Conservation (phyloP, 2,113 vertebrate species). For the Nycticebus coucang region DNA sequence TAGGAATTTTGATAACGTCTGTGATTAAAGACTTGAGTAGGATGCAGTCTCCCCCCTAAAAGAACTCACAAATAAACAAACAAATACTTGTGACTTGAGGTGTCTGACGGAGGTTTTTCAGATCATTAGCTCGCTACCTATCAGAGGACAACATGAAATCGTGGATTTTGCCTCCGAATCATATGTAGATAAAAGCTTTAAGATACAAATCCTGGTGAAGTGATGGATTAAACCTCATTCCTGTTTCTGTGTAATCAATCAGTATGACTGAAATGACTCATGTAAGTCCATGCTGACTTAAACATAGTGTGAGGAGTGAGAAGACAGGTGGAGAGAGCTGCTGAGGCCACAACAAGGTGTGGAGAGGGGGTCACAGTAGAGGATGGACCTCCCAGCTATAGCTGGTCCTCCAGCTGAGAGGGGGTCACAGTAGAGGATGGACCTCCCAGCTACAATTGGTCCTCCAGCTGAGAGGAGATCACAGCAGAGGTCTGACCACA, state of each 20-base stretch:
- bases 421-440: background rate
- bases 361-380: background rate
- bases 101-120: background rate
- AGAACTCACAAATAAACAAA: background rate
- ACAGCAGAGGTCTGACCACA: too few relatives aligned
- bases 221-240: background rate
- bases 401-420: background rate
- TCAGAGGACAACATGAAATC: background rate
- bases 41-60: background rate
- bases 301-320: background rate
- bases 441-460: background rate
- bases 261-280: background rate
- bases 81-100: background rate
- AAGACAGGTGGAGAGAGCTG: background rate
- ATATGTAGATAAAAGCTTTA: background rate
- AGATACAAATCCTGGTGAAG: background rate
- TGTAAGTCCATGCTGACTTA: background rate
- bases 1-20: background rate
- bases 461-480: too few relatives aligned
- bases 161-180: background rate
- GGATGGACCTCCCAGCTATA: background rate
- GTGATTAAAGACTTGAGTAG: conserved; percentile 1
- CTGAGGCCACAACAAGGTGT: accelerated
- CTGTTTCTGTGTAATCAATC: background rate
- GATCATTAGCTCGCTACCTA: background rate